Percentiles rank a stretch among this genome's conserved stretches.
Conservation (phyloP, 2,113 vertebrate species). For the Microcebus tavaratra region DNA sequence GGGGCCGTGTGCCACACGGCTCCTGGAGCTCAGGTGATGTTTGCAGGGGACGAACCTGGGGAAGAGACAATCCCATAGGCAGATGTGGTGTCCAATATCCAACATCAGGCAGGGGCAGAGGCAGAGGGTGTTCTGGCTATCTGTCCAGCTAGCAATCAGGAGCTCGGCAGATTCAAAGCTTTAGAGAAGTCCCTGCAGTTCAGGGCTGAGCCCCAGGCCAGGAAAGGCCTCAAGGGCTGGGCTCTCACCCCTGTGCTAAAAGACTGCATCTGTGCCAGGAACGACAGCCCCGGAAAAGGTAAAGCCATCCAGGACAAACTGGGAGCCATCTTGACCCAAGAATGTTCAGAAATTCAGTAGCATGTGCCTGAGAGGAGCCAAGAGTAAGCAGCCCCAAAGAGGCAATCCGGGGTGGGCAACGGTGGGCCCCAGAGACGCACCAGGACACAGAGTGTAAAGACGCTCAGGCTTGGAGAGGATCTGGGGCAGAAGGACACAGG, state of each 20-base stretch:
- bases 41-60: background rate
- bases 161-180: background rate
- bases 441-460: background rate
- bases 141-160: background rate
- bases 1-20: rapidly evolving
- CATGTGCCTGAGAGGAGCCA: background rate
- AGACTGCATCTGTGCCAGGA: background rate
- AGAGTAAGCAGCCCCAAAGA: background rate
- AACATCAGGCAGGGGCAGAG: background rate
- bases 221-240: background rate
- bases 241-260: background rate
- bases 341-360: background rate
- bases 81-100: background rate
- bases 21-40: background rate
- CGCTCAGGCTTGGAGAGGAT: background rate
- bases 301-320: background rate
- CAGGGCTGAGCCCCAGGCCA: background rate
- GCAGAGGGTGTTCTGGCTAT: too few species aligned
- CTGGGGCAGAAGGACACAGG: background rate
- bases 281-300: background rate
- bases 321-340: background rate
- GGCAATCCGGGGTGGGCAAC: background rate
- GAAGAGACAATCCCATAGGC: background rate
- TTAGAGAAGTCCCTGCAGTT: background rate
- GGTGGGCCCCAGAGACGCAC: background rate